Conservation (phyloP, 2,113 vertebrate genomes). For the Piaya cayana region DNA sequence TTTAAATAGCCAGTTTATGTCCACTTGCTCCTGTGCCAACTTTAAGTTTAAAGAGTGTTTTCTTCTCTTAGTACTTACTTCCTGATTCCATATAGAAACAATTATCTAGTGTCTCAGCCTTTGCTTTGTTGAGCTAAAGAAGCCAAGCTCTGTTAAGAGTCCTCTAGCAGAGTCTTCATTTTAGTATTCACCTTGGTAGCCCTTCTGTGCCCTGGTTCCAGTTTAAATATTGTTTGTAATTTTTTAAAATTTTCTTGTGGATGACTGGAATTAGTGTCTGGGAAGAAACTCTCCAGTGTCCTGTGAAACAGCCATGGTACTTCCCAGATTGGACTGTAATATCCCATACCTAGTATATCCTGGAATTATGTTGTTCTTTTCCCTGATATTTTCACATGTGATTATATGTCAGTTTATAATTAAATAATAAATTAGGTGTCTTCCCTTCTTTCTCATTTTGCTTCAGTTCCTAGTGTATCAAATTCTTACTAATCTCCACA, state of each 20-base stretch:
- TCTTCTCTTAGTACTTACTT: neutral
- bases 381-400: neutral
- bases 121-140: neutral
- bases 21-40: neutral
- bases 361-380: neutral
- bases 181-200: neutral
- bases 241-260: neutral
- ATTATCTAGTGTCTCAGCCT: neutral
- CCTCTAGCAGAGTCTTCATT: neutral
- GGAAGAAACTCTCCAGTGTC: neutral
- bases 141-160: neutral
- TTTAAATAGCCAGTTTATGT: neutral
- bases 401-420: neutral
- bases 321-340: neutral
- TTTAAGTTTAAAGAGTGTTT: neutral
- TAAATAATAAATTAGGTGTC: neutral
- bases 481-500: neutral
- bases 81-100: neutral
- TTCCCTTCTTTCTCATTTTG: neutral
- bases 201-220: neutral
- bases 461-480: neutral
- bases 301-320: neutral
- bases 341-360: neutral
- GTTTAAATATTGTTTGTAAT: neutral
- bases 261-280: neutral